phyloP scores from a whole-genome alignment of 1,140 invertebrate genomes.

The Ceratina japonica region DNA sequence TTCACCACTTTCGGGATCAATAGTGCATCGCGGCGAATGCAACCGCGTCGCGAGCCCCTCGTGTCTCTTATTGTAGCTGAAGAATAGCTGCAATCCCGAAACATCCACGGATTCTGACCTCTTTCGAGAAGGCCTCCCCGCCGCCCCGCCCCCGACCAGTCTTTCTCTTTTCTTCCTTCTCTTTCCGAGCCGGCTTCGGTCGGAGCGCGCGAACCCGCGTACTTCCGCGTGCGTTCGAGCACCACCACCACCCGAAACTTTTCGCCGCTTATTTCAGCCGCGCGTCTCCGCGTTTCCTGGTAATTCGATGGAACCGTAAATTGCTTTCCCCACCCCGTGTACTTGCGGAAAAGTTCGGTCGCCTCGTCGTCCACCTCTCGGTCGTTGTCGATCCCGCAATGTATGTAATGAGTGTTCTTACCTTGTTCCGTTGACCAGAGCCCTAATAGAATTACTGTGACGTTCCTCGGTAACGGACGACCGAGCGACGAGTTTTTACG shows the following conservation, averaged over 20 bases:
- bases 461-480: neutral
- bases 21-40: conserved; percentile 37
- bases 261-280: conserved; percentile 8
- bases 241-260: conserved; percentile 53
- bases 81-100: conserved; percentile 68
- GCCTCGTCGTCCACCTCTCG: neutral
- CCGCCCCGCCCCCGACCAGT: neutral
- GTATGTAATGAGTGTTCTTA: conserved; percentile 42
- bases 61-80: conserved; percentile 65
- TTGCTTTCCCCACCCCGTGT: conserved; percentile 30
- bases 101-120: conserved; percentile 58
- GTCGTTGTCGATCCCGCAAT: conserved; percentile 33
- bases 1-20: conserved; percentile 43
- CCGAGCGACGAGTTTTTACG: neutral
- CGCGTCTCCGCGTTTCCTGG: conserved; percentile 36
- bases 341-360: conserved; percentile 35
- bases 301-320: conserved; percentile 59
- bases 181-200: conserved; percentile 31
- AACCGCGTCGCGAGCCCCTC: conserved; percentile 47
- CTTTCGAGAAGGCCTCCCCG: conserved; percentile 36
- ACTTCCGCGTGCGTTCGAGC: conserved; percentile 48
- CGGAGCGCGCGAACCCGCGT: conserved; percentile 48
- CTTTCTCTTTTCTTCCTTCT: conserved; percentile 11
- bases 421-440: neutral
- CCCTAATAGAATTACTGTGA: conserved; percentile 7